A percentile compares a stretch with the other conserved stretches of the same genome.
These are phyloP conservation scores for Leucosticte australis DNA, from an alignment of 2,113 vertebrate genomes.

Conservation along the genomic window DNA sequence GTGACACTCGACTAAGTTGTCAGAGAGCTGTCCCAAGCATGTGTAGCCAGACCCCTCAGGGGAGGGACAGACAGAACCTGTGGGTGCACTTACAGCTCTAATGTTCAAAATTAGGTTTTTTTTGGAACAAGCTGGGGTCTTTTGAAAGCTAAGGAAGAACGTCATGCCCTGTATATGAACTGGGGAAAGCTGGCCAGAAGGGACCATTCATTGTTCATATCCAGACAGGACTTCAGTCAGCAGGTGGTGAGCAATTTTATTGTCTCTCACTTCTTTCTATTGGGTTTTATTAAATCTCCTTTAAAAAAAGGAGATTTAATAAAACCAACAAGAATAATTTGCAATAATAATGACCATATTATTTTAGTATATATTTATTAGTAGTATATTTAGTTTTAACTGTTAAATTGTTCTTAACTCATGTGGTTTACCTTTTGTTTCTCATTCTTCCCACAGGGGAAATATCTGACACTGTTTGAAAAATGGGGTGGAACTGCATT, in stretches of 20 bases:
- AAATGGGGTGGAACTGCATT: background rate
- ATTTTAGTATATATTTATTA: background rate
- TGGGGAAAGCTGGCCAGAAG: background rate
- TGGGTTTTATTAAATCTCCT: background rate
- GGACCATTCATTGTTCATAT: background rate
- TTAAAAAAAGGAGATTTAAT: background rate
- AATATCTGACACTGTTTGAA: background rate
- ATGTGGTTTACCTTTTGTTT: background rate
- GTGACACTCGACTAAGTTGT: background rate
- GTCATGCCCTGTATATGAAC: background rate
- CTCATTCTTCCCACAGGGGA: background rate
- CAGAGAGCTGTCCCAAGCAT: background rate
- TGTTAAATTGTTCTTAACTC: background rate
- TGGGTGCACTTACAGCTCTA: background rate
- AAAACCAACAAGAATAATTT: background rate
- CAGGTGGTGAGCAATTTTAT: background rate
- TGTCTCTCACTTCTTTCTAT: background rate
- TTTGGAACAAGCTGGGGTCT: background rate
- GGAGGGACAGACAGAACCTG: background rate
- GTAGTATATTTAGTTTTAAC: background rate
- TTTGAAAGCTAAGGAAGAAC: background rate
- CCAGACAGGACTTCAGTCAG: background rate
- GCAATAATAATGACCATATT: background rate
- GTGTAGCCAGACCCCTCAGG: accelerated
- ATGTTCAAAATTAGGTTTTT: background rate